Percentiles rank a stretch among this genome's conserved stretches.
These are phyloP conservation scores for Sapayoa aenigma DNA, from an alignment of 2,113 vertebrate species.

Conservation along the genomic window DNA sequence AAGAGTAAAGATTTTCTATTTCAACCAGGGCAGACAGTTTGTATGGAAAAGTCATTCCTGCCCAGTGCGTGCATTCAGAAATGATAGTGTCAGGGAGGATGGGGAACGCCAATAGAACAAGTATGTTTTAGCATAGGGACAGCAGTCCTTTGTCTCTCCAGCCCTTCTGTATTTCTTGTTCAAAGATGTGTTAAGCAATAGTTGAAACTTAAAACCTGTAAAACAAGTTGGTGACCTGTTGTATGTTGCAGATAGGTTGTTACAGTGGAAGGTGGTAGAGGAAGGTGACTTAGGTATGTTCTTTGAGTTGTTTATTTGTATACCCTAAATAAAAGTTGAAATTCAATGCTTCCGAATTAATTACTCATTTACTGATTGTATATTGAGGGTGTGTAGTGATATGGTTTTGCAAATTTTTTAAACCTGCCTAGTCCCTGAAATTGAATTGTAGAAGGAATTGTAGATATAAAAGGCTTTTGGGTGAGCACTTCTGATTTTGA, in stretches of 20 bases:
- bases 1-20: neutral
- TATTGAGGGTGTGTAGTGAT: neutral
- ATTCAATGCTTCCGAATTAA: neutral
- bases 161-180: neutral
- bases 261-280: neutral
- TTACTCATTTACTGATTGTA: neutral
- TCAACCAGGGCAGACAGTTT: neutral
- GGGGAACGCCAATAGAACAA: neutral
- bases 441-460: neutral
- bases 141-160: neutral
- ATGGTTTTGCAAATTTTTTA: neutral
- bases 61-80: neutral
- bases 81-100: neutral
- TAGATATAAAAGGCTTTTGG: neutral
- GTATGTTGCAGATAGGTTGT: neutral
- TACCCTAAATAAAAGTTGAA: neutral
- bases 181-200: neutral
- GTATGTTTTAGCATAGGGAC: neutral
- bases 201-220: slow-evolving; percentile 10
- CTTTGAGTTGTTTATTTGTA: neutral
- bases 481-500: neutral
- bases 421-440: neutral
- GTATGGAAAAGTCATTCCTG: neutral
- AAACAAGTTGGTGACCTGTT: neutral
- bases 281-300: neutral